These are phyloP conservation scores for Noctuana brunneofusca DNA, from an alignment of 2,888 invertebrate genomes.

Conservation along the genomic window DNA sequence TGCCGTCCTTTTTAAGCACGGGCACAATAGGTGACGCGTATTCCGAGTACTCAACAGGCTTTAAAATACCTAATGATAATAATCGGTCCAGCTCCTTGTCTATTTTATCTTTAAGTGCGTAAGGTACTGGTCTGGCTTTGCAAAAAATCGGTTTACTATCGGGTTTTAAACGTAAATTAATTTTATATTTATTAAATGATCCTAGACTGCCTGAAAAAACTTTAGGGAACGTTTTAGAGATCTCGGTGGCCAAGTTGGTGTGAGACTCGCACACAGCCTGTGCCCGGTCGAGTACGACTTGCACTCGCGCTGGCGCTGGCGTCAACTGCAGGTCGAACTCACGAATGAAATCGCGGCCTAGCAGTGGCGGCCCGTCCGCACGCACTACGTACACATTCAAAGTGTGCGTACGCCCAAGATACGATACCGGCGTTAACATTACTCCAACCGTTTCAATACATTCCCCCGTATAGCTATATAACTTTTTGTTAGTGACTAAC, in stretches of 20 bases:
- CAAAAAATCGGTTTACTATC: background rate
- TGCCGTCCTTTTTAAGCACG: background rate
- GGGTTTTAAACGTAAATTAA: conserved; percentile 22
- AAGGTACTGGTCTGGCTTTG: background rate
- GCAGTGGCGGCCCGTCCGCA: conserved; percentile 23
- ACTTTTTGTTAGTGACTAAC: conserved; percentile 30
- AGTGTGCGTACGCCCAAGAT: conserved; percentile 15
- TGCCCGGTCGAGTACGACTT: background rate
- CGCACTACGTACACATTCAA: conserved; percentile 33
- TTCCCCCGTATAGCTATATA: conserved; percentile 36
- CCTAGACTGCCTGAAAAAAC: conserved; percentile 17
- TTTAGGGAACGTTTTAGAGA: conserved; percentile 1
- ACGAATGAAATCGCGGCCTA: conserved; percentile 34
- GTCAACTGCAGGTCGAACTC: conserved; percentile 33
- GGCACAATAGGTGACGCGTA: background rate
- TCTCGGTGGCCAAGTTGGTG: background rate
- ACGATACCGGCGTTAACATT: conserved; percentile 31
- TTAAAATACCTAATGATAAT: background rate
- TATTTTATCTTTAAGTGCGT: background rate
- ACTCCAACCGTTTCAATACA: conserved; percentile 31
- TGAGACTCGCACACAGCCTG: background rate
- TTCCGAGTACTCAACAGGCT: background rate
- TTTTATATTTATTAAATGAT: background rate
- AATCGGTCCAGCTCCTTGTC: background rate
- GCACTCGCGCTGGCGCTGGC: conserved; percentile 7